A percentile compares a stretch with the other conserved stretches of the same genome.
These are phyloP conservation scores for Megaceryle maxima DNA, from an alignment of 2,113 vertebrate species.

Conservation along the genomic window DNA sequence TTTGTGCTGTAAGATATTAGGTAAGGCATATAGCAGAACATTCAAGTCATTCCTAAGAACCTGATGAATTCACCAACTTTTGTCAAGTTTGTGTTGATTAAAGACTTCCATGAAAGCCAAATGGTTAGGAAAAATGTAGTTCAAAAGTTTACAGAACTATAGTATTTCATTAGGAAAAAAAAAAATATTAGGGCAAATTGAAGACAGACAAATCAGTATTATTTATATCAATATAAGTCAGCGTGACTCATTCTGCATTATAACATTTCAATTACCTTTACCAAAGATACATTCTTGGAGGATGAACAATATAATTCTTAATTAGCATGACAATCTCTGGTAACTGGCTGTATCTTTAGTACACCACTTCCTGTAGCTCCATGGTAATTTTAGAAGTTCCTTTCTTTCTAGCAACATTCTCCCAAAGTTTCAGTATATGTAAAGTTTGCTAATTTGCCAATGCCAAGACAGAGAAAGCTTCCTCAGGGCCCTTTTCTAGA, in stretches of 20 bases:
- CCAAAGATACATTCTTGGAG: background rate
- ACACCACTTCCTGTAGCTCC: background rate
- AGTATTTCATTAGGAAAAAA: background rate
- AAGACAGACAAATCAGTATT: background rate
- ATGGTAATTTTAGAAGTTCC: background rate
- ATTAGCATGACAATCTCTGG: background rate
- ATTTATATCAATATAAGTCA: background rate
- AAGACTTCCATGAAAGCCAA: background rate
- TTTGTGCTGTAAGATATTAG: background rate
- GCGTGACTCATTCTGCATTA: background rate
- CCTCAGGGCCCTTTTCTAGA: too few relatives aligned
- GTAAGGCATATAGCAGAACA: background rate
- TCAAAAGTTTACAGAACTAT: background rate
- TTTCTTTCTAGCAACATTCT: background rate
- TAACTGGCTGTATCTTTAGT: background rate
- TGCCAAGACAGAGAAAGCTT: too few relatives aligned
- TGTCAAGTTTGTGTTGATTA: background rate
- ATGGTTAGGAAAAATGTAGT: background rate
- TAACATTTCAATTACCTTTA: background rate
- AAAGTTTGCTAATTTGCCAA: too few relatives aligned
- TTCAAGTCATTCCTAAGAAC: background rate
- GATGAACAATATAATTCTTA: background rate
- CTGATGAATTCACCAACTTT: background rate
- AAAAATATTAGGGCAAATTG: background rate
- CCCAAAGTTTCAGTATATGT: background rate